These are phyloP conservation scores for Tachystola acroxantha DNA, from an alignment of 2,888 invertebrate species.

Conservation along the genomic window DNA sequence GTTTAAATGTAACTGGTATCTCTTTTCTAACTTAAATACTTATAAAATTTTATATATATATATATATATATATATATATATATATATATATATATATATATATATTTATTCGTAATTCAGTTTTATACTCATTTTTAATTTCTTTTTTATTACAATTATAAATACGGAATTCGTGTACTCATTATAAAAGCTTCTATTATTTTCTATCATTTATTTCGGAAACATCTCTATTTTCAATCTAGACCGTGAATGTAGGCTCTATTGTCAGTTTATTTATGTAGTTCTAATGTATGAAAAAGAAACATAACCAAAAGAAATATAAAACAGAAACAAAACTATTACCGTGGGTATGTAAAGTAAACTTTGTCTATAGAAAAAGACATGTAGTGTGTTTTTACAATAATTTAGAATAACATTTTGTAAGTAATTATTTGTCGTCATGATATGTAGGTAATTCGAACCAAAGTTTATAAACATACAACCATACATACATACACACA, in stretches of 20 bases:
- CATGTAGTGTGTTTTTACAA: constrained; percentile 24
- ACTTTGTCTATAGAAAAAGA: constrained; percentile 29
- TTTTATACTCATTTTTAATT: no score
- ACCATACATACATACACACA: constrained; percentile 19
- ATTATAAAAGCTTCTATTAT: no score
- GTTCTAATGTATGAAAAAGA: constrained; percentile 1
- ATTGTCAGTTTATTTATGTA: not conserved
- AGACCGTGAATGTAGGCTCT: not conserved
- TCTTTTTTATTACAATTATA: no score
- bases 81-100: no score
- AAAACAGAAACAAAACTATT: constrained; percentile 25
- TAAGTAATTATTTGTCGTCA: constrained; percentile 58
- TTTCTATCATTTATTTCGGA: constrained; percentile 1
- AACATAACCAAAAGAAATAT: constrained; percentile 18
- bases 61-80: no score
- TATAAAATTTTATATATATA: no score
- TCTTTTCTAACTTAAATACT: no score
- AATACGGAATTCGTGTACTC: no score
- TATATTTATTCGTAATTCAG: no score
- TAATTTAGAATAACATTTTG: no score
- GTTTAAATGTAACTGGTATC: no score
- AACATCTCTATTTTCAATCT: not conserved
- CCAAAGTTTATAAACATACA: constrained; percentile 27
- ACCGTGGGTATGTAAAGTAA: constrained; percentile 13
- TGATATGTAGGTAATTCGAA: constrained; percentile 64